Percentiles rank a stretch among this genome's conserved stretches.
Conservation (phyloP, 2,797 vertebrate genomes). For the Cynopterus sphinx region DNA sequence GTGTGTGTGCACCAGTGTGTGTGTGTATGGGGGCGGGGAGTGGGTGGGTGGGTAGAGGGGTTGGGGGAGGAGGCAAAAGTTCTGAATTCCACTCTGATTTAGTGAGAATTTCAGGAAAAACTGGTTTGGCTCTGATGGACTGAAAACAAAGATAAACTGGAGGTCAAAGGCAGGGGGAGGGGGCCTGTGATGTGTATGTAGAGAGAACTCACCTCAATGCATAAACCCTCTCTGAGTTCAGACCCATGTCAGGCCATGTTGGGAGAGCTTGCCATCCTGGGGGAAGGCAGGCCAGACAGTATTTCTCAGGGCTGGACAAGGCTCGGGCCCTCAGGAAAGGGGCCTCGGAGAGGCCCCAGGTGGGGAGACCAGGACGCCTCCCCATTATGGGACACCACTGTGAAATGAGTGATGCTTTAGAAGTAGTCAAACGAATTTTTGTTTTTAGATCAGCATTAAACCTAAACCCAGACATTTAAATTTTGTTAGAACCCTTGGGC, state of each 20-base stretch:
- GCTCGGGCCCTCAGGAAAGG: rapidly evolving
- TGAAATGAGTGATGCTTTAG: neutral
- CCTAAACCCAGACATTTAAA: neutral
- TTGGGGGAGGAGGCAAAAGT: neutral
- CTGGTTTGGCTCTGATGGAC: slow-evolving; percentile 70
- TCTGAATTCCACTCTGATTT: slow-evolving; percentile 64
- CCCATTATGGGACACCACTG: neutral
- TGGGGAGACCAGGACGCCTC: neutral
- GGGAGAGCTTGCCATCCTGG: neutral
- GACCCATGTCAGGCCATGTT: neutral
- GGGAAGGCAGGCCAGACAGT: neutral
- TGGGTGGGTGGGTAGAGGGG: no score
- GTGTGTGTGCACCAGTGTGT: neutral
- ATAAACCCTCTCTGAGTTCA: neutral
- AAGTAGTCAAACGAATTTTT: neutral
- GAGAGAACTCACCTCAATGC: slow-evolving; percentile 27
- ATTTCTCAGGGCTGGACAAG: neutral
- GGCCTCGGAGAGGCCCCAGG: neutral
- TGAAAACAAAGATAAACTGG: slow-evolving; percentile 65
- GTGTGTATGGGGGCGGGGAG: neutral
- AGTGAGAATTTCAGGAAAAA: slow-evolving; percentile 76
- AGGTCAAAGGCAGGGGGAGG: slow-evolving; percentile 62
- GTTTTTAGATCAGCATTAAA: neutral
- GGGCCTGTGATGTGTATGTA: neutral
- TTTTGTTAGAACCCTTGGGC: neutral